These are phyloP conservation scores for Montipora efflorescens DNA, from an alignment of 64 coral and sea anemone species.

Conservation along the genomic window DNA sequence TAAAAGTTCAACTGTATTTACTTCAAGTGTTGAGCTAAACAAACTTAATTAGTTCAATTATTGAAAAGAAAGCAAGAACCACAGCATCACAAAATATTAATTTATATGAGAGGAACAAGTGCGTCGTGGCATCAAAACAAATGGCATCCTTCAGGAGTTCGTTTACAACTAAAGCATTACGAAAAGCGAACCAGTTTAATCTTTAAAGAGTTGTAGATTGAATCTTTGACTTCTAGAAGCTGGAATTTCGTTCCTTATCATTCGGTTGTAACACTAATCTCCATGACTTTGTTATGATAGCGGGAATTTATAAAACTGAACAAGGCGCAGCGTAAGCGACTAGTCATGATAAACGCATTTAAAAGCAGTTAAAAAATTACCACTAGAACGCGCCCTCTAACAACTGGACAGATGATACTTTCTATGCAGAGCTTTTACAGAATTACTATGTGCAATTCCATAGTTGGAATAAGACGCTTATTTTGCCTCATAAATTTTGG, in stretches of 20 bases:
- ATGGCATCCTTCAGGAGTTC: not conserved
- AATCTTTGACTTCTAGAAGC: not conserved
- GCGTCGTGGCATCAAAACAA: not conserved
- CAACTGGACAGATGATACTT: constrained; percentile 11
- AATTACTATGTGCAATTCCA: not conserved
- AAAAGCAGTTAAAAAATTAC: not conserved
- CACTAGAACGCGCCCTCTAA: constrained; percentile 2
- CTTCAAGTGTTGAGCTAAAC: constrained; percentile 14
- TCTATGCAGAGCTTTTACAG: constrained; percentile 11
- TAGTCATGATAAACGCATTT: not conserved
- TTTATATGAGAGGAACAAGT: not conserved
- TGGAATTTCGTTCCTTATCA: constrained; percentile 1
- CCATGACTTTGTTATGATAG: constrained; percentile 12
- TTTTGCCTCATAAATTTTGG: constrained; percentile 13
- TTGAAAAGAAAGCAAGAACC: constrained; percentile 18
- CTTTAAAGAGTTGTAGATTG: too few relatives aligned
- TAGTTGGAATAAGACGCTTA: not conserved
- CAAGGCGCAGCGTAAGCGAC: not conserved
- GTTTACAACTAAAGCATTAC: not conserved
- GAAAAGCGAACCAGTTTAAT: too few relatives aligned
- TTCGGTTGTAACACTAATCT: not conserved
- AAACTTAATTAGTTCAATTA: constrained; percentile 6
- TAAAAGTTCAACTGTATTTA: constrained; percentile 4
- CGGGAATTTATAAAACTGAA: constrained; percentile 12
- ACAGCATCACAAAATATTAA: not conserved